Conservation (phyloP, 1,140 invertebrate species). For the Papilio helenus region DNA sequence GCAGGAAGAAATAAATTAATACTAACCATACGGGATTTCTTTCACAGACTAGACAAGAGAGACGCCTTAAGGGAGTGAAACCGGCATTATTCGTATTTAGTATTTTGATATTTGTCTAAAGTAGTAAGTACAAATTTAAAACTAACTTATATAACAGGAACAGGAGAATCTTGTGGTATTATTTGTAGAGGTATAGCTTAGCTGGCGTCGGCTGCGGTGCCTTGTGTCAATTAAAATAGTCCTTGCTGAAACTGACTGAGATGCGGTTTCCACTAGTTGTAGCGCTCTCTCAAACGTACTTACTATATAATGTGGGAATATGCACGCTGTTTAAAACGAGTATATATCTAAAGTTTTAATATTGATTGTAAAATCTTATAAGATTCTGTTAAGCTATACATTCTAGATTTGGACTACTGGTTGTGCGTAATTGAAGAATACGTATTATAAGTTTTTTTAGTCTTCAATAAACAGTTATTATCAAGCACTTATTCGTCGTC, state of each 20-base stretch:
- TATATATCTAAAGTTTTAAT: neutral
- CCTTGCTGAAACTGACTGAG: slow-evolving; percentile 18
- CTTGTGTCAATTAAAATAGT: slow-evolving; percentile 58
- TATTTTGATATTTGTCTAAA: neutral
- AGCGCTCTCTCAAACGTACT: neutral
- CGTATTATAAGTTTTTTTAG: slow-evolving; percentile 18
- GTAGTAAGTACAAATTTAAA: neutral
- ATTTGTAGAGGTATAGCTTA: slow-evolving; percentile 39
- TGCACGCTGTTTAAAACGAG: neutral
- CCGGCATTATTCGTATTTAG: too few relatives aligned
- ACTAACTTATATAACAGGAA: neutral
- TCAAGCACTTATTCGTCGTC: slow-evolving; percentile 41
- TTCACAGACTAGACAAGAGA: too few relatives aligned
- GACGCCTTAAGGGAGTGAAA: too few relatives aligned
- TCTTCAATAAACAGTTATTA: slow-evolving; percentile 42
- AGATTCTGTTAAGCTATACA: neutral
- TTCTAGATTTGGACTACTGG: neutral
- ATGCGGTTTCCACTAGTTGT: neutral
- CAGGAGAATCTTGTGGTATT: slow-evolving; percentile 37
- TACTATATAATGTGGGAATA: neutral
- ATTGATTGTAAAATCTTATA: neutral
- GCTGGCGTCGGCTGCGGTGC: slow-evolving; percentile 46
- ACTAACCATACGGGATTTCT: too few relatives aligned
- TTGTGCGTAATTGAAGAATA: neutral
- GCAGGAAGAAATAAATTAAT: too few relatives aligned